A percentile compares a stretch with the other conserved stretches of the same genome.
phyloP scores from a whole-genome alignment of 1,140 invertebrate species.

The Sinella curviseta region DNA sequence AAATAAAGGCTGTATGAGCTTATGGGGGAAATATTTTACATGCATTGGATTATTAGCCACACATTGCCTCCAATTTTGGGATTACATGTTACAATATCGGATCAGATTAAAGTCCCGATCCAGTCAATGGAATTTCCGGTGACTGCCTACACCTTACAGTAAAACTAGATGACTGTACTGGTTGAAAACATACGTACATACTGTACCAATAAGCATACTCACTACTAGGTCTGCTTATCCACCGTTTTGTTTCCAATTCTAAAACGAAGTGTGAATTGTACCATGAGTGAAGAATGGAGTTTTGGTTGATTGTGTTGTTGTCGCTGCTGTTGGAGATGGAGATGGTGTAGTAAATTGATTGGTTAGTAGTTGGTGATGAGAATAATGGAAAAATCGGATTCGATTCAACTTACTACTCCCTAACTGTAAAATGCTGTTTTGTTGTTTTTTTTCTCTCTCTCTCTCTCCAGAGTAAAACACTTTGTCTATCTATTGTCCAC shows the following conservation, averaged over 20 bases:
- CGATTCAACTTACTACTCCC: background rate
- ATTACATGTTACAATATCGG: background rate
- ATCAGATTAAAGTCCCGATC: background rate
- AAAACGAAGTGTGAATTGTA: background rate
- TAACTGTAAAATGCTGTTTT: background rate
- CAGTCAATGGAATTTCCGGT: constrained; percentile 24
- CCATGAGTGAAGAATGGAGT: background rate
- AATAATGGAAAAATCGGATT: background rate
- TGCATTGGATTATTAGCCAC: background rate
- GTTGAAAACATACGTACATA: background rate
- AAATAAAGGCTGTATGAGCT: background rate
- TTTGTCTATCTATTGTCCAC: no score
- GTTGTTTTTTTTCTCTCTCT: background rate
- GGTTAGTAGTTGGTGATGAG: background rate
- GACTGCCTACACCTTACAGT: background rate
- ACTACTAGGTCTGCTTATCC: no score
- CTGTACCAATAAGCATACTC: no score
- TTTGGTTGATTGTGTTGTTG: background rate
- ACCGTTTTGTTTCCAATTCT: no score
- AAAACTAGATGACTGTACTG: background rate
- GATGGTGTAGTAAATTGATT: background rate
- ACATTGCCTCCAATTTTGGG: background rate
- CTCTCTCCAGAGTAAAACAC: no score
- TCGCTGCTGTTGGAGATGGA: background rate
- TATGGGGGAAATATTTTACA: background rate